phyloP scores from a whole-genome alignment of 1,140 invertebrate species.

The Ceratitis capitata region DNA sequence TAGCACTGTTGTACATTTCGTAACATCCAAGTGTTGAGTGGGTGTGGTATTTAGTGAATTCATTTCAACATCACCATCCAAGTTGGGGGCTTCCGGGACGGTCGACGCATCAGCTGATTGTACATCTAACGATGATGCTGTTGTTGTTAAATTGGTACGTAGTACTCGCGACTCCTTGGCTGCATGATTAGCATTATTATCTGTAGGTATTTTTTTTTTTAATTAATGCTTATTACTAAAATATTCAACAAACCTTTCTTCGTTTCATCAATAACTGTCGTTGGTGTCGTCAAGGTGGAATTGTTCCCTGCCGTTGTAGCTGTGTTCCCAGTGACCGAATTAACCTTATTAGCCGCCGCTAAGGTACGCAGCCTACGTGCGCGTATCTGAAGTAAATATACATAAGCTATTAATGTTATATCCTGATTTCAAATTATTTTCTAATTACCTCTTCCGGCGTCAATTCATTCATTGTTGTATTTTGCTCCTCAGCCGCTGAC shows the following conservation, averaged over 20 bases:
- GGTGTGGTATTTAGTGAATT: constrained; percentile 53
- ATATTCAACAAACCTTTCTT: not conserved
- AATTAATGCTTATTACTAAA: not conserved
- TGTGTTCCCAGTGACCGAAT: constrained; percentile 56
- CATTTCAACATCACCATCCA: constrained; percentile 60
- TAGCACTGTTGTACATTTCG: constrained; percentile 40
- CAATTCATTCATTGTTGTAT: constrained; percentile 66
- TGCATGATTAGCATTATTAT: constrained; percentile 44
- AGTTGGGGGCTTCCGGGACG: constrained; percentile 47
- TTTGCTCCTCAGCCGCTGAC: constrained; percentile 29
- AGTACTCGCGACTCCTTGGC: constrained; percentile 54
- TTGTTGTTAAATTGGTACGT: not conserved
- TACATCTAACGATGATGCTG: not conserved
- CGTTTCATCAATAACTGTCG: constrained; percentile 4
- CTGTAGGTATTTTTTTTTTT: not conserved
- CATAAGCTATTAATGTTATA: constrained; percentile 40
- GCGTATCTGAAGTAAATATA: constrained; percentile 71
- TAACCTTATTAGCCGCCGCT: constrained; percentile 60
- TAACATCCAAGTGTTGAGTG: constrained; percentile 42
- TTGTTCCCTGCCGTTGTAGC: constrained; percentile 55
- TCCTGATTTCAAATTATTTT: not conserved
- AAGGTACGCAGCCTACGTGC: constrained; percentile 74
- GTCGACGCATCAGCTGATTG: not conserved
- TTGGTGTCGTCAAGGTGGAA: constrained; percentile 50
- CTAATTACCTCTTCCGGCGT: constrained; percentile 77